A percentile compares a stretch with the other conserved stretches of the same genome.
These are phyloP conservation scores for Podarcis raffonei DNA, from an alignment of 2,113 vertebrate species.

Conservation along the genomic window DNA sequence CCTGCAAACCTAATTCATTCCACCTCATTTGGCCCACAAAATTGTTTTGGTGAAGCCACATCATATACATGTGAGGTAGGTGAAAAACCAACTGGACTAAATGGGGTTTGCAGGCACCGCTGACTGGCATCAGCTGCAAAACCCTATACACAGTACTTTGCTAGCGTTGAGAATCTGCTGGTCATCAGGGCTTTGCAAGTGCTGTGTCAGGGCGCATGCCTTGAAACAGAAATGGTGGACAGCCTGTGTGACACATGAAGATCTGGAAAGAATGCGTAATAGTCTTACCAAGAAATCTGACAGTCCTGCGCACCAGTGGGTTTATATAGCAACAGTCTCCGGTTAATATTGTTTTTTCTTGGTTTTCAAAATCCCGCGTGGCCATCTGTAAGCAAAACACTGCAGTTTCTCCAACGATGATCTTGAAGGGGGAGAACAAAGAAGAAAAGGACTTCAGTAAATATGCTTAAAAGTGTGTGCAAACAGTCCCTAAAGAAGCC, in stretches of 20 bases:
- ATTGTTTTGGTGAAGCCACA: too few species aligned
- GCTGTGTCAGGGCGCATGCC: too few species aligned
- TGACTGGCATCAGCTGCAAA: too few species aligned
- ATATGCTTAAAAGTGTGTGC: not conserved
- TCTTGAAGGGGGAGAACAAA: conserved; percentile 78
- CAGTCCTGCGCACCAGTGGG: conserved; percentile 92
- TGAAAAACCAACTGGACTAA: too few species aligned
- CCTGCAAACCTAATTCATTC: too few species aligned
- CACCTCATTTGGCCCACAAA: too few species aligned
- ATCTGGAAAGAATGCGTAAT: conserved; percentile 48
- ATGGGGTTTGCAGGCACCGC: too few species aligned
- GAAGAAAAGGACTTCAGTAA: conserved; percentile 65
- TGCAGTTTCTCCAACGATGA: conserved; percentile 93
- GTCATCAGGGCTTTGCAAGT: too few species aligned
- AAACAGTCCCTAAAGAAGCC: not conserved
- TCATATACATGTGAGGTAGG: too few species aligned
- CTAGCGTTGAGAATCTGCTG: too few species aligned
- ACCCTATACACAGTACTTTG: too few species aligned
- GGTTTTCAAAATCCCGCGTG: conserved; percentile 94
- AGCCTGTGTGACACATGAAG: conserved; percentile 10
- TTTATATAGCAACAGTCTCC: conserved; percentile 99
- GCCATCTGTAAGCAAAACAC: conserved; percentile 97
- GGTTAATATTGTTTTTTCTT: conserved; percentile 93
- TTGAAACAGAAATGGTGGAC: not conserved
- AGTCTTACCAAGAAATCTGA: conserved; percentile 93